Evolutionary conservation across 2,888 invertebrate genomes (phyloP), one percentile per base, ranked within the genome.

Genomic region (Troilus luridus): DNA sequence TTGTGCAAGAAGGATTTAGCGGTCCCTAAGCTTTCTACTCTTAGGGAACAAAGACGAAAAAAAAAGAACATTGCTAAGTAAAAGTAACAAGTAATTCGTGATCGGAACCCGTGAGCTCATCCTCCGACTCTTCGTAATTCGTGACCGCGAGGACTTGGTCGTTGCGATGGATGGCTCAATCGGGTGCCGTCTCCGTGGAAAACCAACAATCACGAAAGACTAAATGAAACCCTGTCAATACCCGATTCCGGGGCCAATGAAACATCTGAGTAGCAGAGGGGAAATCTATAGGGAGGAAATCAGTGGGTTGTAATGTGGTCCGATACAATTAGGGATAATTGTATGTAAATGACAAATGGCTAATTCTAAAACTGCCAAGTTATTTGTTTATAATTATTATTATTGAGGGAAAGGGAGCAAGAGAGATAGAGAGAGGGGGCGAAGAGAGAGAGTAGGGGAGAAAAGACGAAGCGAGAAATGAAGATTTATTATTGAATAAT

Each of bases 41-140:
- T 58, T 54, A 3, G 56, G 85, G 85, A 85, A 85, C 56, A 81
- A 56, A 81, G 56, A 81, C 54, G n/a, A 81, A 81, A 81, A 81
- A 81, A 81, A 54, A 81, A 0, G 21, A 56, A 81, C 85, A 56
- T 56, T 85, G 56, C 85, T 85, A 85, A 85, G 85, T 85, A 85
- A 85, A 85, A 85, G 85, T 56, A 85, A 85, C 85, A 85, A 85
- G 56, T 85, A 85, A 85, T 85, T 85, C 85, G 85, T 85, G 85
- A 85, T 54, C 85, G n/a, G 56, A 11, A 85, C 85, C 85, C 85
- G 56, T 85, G 85, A 85, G 85, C n/a, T 1, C 56, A 56, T 85
- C 85, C 85, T 58, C 56, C 56, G n/a, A n/a, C 85, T 56, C 56
- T 58, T n/a, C 56, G 56, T 85, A 85, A 85, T 56, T 85, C 85